Conservation (phyloP, 2,797 vertebrate species). For the Columba guinea region DNA sequence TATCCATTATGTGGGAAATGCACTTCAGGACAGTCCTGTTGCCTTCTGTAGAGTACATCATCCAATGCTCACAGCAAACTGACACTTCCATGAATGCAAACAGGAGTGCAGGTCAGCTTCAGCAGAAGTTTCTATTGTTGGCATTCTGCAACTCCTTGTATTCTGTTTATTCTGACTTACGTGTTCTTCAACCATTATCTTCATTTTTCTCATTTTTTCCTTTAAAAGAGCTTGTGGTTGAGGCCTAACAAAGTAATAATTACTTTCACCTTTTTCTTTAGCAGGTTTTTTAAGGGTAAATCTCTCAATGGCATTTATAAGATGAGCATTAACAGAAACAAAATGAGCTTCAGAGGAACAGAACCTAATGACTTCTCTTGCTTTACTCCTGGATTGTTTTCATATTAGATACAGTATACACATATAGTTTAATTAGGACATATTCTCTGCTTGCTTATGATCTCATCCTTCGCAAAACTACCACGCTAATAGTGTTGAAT, state of each 20-base stretch:
- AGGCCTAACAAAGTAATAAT: slow-evolving; percentile 64
- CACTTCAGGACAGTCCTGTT: slow-evolving; percentile 40
- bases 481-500: not conserved
- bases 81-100: not conserved
- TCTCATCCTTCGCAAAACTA: slow-evolving; percentile 25
- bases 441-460: slow-evolving; percentile 35
- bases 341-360: slow-evolving; percentile 63
- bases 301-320: slow-evolving; percentile 53
- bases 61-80: not conserved
- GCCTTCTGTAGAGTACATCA: not conserved
- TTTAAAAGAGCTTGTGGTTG: slow-evolving; percentile 59
- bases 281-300: slow-evolving; percentile 53
- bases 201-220: slow-evolving; percentile 62
- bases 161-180: slow-evolving; percentile 68
- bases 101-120: slow-evolving; percentile 35
- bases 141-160: slow-evolving; percentile 45
- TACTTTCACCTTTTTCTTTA: slow-evolving; percentile 50
- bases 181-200: slow-evolving; percentile 67
- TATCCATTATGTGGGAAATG: slow-evolving; percentile 30
- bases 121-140: slow-evolving; percentile 60
- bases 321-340: slow-evolving; percentile 42
- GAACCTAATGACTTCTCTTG: slow-evolving; percentile 38
- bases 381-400: slow-evolving; percentile 60
- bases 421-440: slow-evolving; percentile 17
- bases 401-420: slow-evolving; percentile 14